Percentiles rank a stretch among this genome's conserved stretches.
Evolutionary conservation across 30 jellyfish, hydroid and myxozoan species (phyloP).

Genomic region (Morbakka virulenta): DNA sequence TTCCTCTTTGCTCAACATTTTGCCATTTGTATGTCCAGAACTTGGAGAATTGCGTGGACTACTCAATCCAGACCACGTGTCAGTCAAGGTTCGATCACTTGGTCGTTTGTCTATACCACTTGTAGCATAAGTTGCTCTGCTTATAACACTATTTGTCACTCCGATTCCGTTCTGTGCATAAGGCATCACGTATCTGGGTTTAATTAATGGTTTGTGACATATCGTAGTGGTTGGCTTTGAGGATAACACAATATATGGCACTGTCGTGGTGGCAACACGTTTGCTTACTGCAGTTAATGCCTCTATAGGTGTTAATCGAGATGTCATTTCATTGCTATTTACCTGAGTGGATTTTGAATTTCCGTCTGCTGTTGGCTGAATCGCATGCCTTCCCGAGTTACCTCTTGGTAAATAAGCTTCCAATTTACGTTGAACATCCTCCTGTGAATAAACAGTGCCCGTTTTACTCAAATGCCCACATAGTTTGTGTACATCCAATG

Average conservation of each 20-base stretch:
- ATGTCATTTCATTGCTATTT: slow-evolving; percentile 6
- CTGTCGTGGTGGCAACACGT: slow-evolving; percentile 37
- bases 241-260: slow-evolving; percentile 55
- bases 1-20: too few relatives aligned
- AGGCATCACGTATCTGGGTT: too few relatives aligned
- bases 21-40: too few relatives aligned
- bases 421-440: slow-evolving; percentile 79
- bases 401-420: slow-evolving; percentile 50
- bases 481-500: slow-evolving; percentile 81
- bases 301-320: slow-evolving; percentile 61
- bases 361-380: slow-evolving; percentile 6
- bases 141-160: too few relatives aligned
- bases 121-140: too few relatives aligned
- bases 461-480: slow-evolving; percentile 57
- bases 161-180: too few relatives aligned
- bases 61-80: too few relatives aligned
- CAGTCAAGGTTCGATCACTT: too few relatives aligned
- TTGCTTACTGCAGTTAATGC: slow-evolving; percentile 75
- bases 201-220: too few relatives aligned
- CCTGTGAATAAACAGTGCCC: slow-evolving; percentile 93
- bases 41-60: too few relatives aligned
- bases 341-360: background rate
- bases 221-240: too few relatives aligned
- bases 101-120: too few relatives aligned
- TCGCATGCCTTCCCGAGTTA: background rate